These are phyloP conservation scores for Oncorhynchus kisutch DNA, from an alignment of 2,113 vertebrate genomes.

Conservation along the genomic window DNA sequence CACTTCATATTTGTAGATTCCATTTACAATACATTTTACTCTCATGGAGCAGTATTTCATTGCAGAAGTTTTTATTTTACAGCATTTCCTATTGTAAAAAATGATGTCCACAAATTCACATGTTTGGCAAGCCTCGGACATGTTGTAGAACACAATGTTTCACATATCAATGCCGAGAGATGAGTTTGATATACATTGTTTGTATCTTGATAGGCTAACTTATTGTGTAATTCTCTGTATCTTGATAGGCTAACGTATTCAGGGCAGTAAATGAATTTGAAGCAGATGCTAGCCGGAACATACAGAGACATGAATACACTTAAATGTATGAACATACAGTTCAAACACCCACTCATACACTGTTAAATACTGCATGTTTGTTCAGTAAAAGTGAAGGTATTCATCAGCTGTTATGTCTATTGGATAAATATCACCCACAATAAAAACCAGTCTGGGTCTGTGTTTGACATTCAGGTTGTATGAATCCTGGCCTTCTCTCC, in stretches of 20 bases:
- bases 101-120: conserved; percentile 17
- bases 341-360: conserved; percentile 31
- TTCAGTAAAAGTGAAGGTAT: conserved; percentile 48
- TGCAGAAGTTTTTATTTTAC: conserved; percentile 63
- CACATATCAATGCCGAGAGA: conserved; percentile 12
- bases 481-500: conserved; percentile 18
- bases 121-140: neutral
- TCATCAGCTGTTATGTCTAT: conserved; percentile 36
- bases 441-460: conserved; percentile 20
- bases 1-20: neutral
- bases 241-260: conserved; percentile 1
- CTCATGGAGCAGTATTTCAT: neutral
- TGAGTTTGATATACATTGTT: neutral
- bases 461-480: conserved; percentile 43
- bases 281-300: conserved; percentile 23
- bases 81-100: conserved; percentile 46
- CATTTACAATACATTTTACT: neutral
- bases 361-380: conserved; percentile 40
- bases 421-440: conserved; percentile 49
- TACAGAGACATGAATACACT: conserved; percentile 35
- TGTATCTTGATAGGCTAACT: conserved; percentile 3
- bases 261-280: conserved; percentile 12
- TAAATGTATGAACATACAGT: conserved; percentile 38
- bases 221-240: neutral
- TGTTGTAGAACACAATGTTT: conserved; percentile 23